These are phyloP conservation scores for Zonotrichia leucophrys DNA, from an alignment of 2,113 vertebrate genomes.

Conservation along the genomic window DNA sequence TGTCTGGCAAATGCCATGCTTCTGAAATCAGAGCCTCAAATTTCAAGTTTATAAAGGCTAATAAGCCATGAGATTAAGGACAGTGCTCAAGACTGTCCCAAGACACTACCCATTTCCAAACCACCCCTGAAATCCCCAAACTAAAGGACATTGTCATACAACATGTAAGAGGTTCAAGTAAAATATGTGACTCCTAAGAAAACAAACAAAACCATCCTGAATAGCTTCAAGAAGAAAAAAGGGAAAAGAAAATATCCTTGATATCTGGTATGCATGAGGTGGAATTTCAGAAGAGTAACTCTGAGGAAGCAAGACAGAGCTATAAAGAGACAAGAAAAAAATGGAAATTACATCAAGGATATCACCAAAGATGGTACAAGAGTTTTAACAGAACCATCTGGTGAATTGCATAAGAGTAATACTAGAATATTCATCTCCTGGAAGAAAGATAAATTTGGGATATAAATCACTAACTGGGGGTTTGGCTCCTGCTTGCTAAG, in stretches of 20 bases:
- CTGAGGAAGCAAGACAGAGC: not conserved
- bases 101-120: not conserved
- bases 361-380: conserved; percentile 8
- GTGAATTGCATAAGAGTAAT: not conserved
- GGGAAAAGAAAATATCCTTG: not conserved
- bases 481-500: not conserved
- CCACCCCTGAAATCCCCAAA: not conserved
- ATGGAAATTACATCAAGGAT: not conserved
- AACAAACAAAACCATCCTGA: not conserved
- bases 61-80: not conserved
- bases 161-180: not conserved
- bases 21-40: not conserved
- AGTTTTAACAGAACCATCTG: conserved; percentile 14
- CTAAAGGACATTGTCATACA: not conserved
- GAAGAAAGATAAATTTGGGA: not conserved
- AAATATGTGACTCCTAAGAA: not conserved
- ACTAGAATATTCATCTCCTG: not conserved
- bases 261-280: not conserved
- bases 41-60: not conserved
- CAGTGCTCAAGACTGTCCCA: not conserved
- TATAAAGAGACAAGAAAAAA: not conserved
- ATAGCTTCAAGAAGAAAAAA: not conserved
- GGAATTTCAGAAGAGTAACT: not conserved
- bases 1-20: not conserved
- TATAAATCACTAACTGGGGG: not conserved